Percentiles rank a stretch among this genome's conserved stretches.
These are phyloP conservation scores for Neogale vison DNA, from an alignment of 2,113 vertebrate genomes.

Conservation along the genomic window DNA sequence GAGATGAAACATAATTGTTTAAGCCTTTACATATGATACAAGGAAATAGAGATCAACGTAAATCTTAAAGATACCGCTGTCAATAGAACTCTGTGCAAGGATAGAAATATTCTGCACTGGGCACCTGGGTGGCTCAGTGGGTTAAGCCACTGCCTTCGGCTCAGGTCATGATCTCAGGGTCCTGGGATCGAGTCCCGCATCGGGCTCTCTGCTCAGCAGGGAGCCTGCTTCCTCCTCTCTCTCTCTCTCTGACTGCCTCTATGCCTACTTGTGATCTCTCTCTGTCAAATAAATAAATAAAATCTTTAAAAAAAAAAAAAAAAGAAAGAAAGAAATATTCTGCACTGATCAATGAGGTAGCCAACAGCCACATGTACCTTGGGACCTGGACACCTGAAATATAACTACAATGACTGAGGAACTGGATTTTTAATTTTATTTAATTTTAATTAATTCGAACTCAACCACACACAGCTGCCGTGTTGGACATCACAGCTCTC, in stretches of 20 bases:
- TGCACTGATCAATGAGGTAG: neutral
- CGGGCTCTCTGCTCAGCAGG: too few relatives aligned
- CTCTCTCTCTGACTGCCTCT: too few relatives aligned
- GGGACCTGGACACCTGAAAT: neutral
- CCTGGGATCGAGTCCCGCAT: too few relatives aligned
- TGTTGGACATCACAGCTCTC: neutral
- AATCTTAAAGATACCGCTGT: neutral
- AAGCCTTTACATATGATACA: neutral
- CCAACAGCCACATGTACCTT: neutral
- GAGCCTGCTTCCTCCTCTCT: too few relatives aligned
- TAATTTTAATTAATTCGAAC: conserved; percentile 11
- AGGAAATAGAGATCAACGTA: neutral
- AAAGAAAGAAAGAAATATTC: too few relatives aligned
- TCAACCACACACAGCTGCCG: neutral
- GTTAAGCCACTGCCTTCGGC: too few relatives aligned
- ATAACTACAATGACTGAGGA: neutral
- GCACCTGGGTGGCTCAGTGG: too few relatives aligned
- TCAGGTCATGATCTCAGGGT: too few relatives aligned
- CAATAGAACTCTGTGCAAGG: neutral
- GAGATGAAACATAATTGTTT: neutral
- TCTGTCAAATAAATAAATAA: too few relatives aligned
- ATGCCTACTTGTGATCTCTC: too few relatives aligned
- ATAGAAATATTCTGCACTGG: neutral
- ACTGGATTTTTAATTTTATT: conserved; percentile 23
- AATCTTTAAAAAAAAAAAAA: too few relatives aligned